Base-by-base conservation (phyloP, 2,113 vertebrate genomes). In the Lophius piscatorius region DNA sequence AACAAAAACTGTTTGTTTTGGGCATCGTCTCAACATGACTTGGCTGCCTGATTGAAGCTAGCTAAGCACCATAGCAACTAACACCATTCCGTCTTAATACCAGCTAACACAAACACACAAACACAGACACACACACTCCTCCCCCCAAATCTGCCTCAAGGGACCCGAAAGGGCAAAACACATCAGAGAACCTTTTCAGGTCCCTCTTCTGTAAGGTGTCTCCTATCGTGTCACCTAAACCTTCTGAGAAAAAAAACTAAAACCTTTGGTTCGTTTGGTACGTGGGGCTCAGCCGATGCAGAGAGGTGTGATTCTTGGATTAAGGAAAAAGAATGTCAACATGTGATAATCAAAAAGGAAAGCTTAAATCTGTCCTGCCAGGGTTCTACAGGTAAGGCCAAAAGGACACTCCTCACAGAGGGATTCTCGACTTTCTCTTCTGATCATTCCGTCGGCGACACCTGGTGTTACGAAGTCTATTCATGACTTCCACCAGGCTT, bases 21-120 rank as follows among this genome's bases (percentile, higher is more conserved):
- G 42, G 17, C n/a, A 41, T 39, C n/a, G 67, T 33, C 38, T 49
- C 39, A 3, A 9, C 24, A 5, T 9, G 3, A 46, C 56, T 69
- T 56, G 47, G 33, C 26, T 9, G 36, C 46, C 23, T 23, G 60
- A 57, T n/a, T n/a, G 44, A 18, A 34, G 55, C 52, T 26, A 20
- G 35, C n/a, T 28, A 13, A 22, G 47, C 49, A 16, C 31, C 51
- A 56, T 63, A 46, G 65, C 41, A 67, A 74, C 61, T 61, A 35
- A 54, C 46, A 42, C 6, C 17, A 2, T 26, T 26, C 5, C 9
- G 12, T 17, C 17, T 54, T 38, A 24, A 51, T 60, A 47, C 18
- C 40, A 46, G 41, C 39, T 0, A 65, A 55, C 35, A 46, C 55
- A 52, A 23, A 45, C 31, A 66, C 18, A 31, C 31, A 66, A 33